Conservation (phyloP, 2,888 invertebrate genomes). For the Periphyllus acericola region DNA sequence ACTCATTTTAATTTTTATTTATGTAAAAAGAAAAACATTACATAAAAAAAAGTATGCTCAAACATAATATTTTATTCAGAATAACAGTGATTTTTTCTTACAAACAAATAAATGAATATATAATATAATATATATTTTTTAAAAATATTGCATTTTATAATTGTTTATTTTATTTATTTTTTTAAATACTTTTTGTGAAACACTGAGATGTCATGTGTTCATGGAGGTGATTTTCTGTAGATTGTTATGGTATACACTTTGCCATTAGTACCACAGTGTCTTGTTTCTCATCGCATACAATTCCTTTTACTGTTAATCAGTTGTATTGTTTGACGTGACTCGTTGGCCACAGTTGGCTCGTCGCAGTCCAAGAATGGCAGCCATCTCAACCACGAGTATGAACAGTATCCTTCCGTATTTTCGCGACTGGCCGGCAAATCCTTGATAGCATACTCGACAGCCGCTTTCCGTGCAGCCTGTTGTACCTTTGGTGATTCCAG, state of each 20-base stretch:
- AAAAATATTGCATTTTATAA: background rate
- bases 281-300: slow-evolving; percentile 6
- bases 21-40: slow-evolving; percentile 24
- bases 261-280: background rate
- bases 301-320: slow-evolving; percentile 37
- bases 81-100: slow-evolving; percentile 49
- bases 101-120: slow-evolving; percentile 20
- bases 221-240: background rate
- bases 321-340: slow-evolving; percentile 36
- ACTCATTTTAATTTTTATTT: slow-evolving; percentile 33
- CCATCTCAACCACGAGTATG: slow-evolving; percentile 63
- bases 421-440: slow-evolving; percentile 46
- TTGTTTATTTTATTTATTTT: background rate
- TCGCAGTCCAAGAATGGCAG: slow-evolving; percentile 63
- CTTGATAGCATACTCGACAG: slow-evolving; percentile 63
- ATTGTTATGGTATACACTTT: background rate
- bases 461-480: slow-evolving; percentile 57
- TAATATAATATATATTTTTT: slow-evolving; percentile 24
- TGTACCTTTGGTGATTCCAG: slow-evolving; percentile 63
- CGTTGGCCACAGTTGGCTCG: background rate
- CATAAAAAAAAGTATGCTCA: slow-evolving; percentile 27
- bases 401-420: slow-evolving; percentile 56
- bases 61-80: slow-evolving; percentile 55
- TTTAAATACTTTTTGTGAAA: background rate
- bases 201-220: no score